Evolutionary conservation across 2,113 vertebrate species (phyloP), one percentile per base, ranked within the genome.

Genomic region (Fulmarus glacialis): DNA sequence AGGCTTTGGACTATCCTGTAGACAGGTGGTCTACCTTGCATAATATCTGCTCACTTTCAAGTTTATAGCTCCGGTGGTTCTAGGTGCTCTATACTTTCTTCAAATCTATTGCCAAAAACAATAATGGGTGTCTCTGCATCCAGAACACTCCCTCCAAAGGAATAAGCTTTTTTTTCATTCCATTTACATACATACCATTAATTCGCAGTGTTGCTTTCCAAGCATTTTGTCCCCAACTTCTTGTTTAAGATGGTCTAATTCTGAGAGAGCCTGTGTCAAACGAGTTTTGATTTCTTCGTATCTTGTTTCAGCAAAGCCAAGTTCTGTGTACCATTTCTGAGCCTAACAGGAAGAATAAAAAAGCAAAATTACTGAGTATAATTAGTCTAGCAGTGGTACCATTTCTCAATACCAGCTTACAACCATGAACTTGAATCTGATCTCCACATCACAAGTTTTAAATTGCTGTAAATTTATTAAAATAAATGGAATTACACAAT

Each of bases 311-410:
- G 98, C 96, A 68, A 97, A 97, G 55, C 90, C 95, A 90, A 98
- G 82, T n/a, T 98, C 98, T 83, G 53, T 86, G 64, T 98, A 97
- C 96, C 98, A 94, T 59, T 91, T 98, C 83, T 97, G 93, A 70
- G 86, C 98, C 99, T 99, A 84, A 43, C 0, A 3, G 43, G 29
- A 90, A 60, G 23, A 86, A 58, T 9, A 60, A 58, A 95, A 85
- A 42, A 47, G 4, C 8, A 80, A 74, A 91, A 95, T 56, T 66
- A 56, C 56, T 50, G 34, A 82, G 9, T 36, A 8, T 27, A 47
- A 47, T 72, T 56, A 48, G 20, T 40, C 29, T 72, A 66, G 38
- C n/a, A 74, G 40, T 1, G 6, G 6, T 13, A 73, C 38, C 1
- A 62, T 48, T 73, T 90, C 53, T 68, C n/a, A 81, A 3, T 40